Conservation (phyloP, 1,140 invertebrate species). For the Pteromalus puparum region DNA sequence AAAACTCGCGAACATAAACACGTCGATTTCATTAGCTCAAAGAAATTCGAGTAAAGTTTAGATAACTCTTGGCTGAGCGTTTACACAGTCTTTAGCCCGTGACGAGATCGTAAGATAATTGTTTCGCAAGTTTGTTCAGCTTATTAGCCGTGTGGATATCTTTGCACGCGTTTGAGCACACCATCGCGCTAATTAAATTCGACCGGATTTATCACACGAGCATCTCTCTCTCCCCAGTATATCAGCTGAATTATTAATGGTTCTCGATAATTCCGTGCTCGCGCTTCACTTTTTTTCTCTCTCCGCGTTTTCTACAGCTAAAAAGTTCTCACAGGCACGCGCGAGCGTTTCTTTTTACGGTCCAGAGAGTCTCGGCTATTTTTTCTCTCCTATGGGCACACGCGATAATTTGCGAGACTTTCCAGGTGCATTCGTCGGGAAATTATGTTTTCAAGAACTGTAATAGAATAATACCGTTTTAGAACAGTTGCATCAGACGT, state of each 20-base stretch:
- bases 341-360: conserved; percentile 2
- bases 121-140: conserved; percentile 38
- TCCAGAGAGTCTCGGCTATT: not conserved
- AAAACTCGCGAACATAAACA: not conserved
- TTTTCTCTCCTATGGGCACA: not conserved
- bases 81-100: not conserved
- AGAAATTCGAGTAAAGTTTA: too few species aligned
- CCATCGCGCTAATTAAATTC: conserved; percentile 28
- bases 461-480: conserved; percentile 32
- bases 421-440: not conserved
- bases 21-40: too few species aligned
- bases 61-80: too few species aligned
- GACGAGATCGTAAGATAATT: conserved; percentile 30
- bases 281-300: not conserved
- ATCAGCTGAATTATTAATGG: conserved; percentile 14
- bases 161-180: not conserved
- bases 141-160: conserved; percentile 1
- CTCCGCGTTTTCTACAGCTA: not conserved
- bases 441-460: conserved; percentile 23
- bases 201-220: conserved; percentile 7
- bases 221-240: not conserved
- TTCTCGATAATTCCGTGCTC: not conserved
- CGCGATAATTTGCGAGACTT: not conserved
- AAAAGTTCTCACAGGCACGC: not conserved
- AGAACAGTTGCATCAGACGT: conserved; percentile 1